Evolutionary conservation across 2,797 vertebrate genomes (phyloP).

Genomic region (Phataginus tricuspis): DNA sequence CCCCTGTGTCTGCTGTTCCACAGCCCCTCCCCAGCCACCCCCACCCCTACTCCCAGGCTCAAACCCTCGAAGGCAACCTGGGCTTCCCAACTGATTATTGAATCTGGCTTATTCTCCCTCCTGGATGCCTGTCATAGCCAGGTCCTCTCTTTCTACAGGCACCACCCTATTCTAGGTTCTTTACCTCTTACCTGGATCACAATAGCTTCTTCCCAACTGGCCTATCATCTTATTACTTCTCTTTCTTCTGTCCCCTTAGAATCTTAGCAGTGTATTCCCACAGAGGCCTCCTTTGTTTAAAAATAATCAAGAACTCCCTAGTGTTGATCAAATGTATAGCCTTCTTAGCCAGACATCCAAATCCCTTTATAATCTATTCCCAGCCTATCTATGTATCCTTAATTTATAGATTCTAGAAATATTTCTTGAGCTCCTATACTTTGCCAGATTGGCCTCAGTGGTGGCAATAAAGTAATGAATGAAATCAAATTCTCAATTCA

Average conservation of each 20-base stretch:
- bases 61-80: background rate
- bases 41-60: background rate
- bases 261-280: background rate
- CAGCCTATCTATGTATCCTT: background rate
- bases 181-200: background rate
- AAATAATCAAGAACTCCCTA: background rate
- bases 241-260: background rate
- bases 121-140: background rate
- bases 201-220: background rate
- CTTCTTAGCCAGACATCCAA: constrained; percentile 6
- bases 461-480: background rate
- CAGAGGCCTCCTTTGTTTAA: background rate
- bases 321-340: background rate
- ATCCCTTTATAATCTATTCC: background rate
- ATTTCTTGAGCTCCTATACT: background rate
- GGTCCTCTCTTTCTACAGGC: background rate
- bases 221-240: background rate
- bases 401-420: constrained; percentile 14
- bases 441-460: background rate
- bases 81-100: background rate
- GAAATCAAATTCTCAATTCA: background rate
- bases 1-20: background rate
- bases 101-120: background rate
- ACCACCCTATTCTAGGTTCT: background rate
- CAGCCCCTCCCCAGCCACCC: too few relatives aligned